These are phyloP conservation scores for Nibea coibor DNA, from an alignment of 2,113 vertebrate genomes.

Conservation along the genomic window DNA sequence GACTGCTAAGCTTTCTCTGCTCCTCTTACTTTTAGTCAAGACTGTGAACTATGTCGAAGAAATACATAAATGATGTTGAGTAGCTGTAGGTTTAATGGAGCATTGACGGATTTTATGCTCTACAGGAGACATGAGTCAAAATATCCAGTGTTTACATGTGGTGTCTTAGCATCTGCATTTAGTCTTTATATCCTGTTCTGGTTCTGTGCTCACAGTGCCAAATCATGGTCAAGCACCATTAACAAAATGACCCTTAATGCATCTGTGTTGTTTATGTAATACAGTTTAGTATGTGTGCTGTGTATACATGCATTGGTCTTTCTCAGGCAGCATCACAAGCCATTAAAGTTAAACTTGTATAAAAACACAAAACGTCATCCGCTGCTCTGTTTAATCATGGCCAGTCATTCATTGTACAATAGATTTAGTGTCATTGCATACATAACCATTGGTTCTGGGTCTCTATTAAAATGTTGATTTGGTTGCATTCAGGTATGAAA, in stretches of 20 bases:
- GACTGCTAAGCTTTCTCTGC: background rate
- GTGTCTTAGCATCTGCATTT: background rate
- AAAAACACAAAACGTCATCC: too few relatives aligned
- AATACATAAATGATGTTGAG: background rate
- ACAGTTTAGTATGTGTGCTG: background rate
- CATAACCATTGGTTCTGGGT: too few relatives aligned
- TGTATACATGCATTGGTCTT: background rate
- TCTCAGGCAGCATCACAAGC: background rate
- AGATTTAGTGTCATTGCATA: too few relatives aligned
- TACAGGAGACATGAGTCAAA: background rate
- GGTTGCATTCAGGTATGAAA: too few relatives aligned
- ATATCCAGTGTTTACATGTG: background rate
- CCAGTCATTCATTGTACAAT: too few relatives aligned
- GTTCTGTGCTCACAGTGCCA: background rate
- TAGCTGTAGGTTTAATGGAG: slow-evolving; percentile 2
- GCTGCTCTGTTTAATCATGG: too few relatives aligned
- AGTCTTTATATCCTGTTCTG: slow-evolving; percentile 5
- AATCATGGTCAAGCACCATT: background rate
- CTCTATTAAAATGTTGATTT: too few relatives aligned
- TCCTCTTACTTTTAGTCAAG: background rate
- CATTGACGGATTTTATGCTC: background rate
- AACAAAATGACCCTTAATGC: background rate
- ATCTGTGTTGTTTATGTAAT: background rate
- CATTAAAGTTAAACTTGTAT: too few relatives aligned
- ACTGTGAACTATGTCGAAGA: background rate